Conservation (phyloP, 2,888 invertebrate genomes). For the Volucella inflata region DNA sequence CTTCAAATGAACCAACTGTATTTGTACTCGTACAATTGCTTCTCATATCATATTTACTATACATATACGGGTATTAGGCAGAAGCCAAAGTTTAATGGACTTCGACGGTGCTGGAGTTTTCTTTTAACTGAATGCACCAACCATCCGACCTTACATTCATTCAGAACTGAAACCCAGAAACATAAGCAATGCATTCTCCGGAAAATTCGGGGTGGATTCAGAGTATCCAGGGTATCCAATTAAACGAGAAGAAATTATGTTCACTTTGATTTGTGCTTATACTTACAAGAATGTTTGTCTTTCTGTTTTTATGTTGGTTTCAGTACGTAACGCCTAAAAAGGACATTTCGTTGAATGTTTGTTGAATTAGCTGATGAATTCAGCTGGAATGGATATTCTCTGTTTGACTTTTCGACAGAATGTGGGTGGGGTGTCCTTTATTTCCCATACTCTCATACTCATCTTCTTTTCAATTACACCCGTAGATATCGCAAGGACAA, state of each 20-base stretch:
- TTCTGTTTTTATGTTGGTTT: too few species aligned
- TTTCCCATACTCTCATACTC: slow-evolving; percentile 17
- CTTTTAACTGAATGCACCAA: slow-evolving; percentile 2
- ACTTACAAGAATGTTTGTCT: too few species aligned
- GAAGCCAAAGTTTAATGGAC: slow-evolving; percentile 70
- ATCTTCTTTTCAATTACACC: slow-evolving; percentile 58
- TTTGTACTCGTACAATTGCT: slow-evolving; percentile 57
- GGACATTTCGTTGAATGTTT: slow-evolving; percentile 66
- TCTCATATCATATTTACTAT: too few species aligned
- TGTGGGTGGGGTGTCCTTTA: slow-evolving; percentile 20
- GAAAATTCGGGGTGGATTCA: neutral
- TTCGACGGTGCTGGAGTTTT: slow-evolving; percentile 23
- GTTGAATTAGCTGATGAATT: slow-evolving; percentile 67
- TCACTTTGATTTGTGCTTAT: slow-evolving; percentile 69
- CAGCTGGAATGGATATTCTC: slow-evolving; percentile 59
- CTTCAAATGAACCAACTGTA: slow-evolving; percentile 51
- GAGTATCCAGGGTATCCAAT: slow-evolving; percentile 53
- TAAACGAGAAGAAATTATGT: slow-evolving; percentile 70
- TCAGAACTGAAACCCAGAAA: too few species aligned
- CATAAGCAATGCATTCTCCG: slow-evolving; percentile 40
- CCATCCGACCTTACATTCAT: too few species aligned
- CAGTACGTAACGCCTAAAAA: slow-evolving; percentile 47
- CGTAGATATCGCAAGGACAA: slow-evolving; percentile 66
- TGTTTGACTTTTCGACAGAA: slow-evolving; percentile 61
- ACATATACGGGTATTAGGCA: slow-evolving; percentile 66